Evolutionary conservation across 2,888 invertebrate species (phyloP), one percentile per base, ranked within the genome.

Genomic region (Colostygia pectinataria): DNA sequence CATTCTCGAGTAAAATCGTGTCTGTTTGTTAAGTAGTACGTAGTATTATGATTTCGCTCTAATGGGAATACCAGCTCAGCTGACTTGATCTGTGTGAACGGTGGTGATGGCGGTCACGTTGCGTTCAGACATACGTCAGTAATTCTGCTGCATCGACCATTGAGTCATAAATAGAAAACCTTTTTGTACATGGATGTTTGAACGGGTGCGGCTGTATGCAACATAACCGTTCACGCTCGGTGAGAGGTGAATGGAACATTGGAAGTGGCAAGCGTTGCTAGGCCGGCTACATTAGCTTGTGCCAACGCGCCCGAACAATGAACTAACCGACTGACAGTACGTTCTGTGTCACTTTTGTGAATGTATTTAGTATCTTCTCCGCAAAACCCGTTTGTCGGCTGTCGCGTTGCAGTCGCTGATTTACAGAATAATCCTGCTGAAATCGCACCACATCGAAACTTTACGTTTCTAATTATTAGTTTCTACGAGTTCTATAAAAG

Each of bases 241-340:
- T 87, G 83, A 88, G 89, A 89, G 89, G 89, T 88, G 87, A 89
- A 86, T 83, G 87, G 87, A 84, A 80, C 79, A 74, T 66, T 73
- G 64, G 69, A 70, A 73, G 66, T 64, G 74, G 77, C 68, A 73
- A 80, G 76, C 74, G 83, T 83, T 81, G 87, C 85, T 84, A 84
- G 83, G 84, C 85, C 83, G 80, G 73, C 83, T 74, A 75, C 80
- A 81, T 84, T 82, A 79, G 77, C 76, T 78, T 80, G 81, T 81
- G 84, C 84, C 85, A 80, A 78, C 80, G 76, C 76, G 74, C 77
- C 68, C 80, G 87, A 88, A 88, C 89, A 89, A 89, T 88, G 83
- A 89, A 86, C 87, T 75, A 82, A 74, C 64, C 71, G 73, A 74
- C 68, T 83, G 83, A 83, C 83, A 20, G 83, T 73, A 66, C 63